phyloP scores from a whole-genome alignment of 2,888 invertebrate species.

The Cryptocheilus praepositus region DNA sequence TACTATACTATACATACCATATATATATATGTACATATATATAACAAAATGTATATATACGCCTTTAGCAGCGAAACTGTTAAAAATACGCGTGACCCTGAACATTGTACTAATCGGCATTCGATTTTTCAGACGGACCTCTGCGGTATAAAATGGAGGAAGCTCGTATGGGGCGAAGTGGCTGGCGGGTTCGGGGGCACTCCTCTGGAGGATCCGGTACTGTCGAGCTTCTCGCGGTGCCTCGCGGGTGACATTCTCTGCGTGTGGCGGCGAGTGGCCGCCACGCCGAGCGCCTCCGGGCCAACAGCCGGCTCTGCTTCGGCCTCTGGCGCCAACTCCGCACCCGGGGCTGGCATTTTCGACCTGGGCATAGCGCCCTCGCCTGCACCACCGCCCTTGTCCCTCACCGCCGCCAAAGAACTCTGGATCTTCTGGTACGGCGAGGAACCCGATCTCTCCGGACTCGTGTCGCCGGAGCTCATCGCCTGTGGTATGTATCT shows the following conservation, averaged over 20 bases:
- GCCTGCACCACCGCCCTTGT: constrained; percentile 84
- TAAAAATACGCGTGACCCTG: too few relatives aligned
- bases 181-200: constrained; percentile 76
- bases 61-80: too few relatives aligned
- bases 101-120: background rate
- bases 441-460: constrained; percentile 93
- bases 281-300: constrained; percentile 73
- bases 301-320: constrained; percentile 71
- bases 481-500: constrained; percentile 87
- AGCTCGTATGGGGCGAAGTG: constrained; percentile 89
- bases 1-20: too few relatives aligned
- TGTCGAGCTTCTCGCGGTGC: constrained; percentile 93
- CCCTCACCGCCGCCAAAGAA: constrained; percentile 93
- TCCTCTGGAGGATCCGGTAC: constrained; percentile 92
- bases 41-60: too few relatives aligned
- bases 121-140: constrained; percentile 90
- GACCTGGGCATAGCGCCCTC: constrained; percentile 77
- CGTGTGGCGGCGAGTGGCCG: constrained; percentile 95
- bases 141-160: constrained; percentile 99
- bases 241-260: constrained; percentile 96
- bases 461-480: constrained; percentile 89
- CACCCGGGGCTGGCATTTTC: constrained; percentile 70
- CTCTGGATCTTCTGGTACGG: constrained; percentile 99
- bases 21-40: too few relatives aligned
- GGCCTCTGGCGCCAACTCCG: constrained; percentile 75